Evolutionary conservation across 1,140 invertebrate species (phyloP), one percentile per base, ranked within the genome.

Genomic region (Schlechtendalia chinensis): DNA sequence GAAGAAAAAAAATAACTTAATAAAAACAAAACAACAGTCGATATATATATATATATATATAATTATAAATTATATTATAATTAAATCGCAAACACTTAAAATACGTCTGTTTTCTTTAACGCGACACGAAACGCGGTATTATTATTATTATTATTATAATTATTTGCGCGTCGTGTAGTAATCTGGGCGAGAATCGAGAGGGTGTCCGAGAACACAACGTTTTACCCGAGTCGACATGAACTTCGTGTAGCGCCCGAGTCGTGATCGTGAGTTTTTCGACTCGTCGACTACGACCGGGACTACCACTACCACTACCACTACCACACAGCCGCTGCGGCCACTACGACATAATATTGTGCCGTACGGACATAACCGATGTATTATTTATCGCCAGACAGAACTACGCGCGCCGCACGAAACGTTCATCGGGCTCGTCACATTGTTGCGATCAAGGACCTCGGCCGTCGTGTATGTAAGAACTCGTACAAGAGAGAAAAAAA

Each of bases 231-330:
- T 24, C 75, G 75, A 79, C 75, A 79, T 79, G 75, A 79, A 79
- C 75, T 79, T 79, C 75, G 75, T 63, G 75, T 77, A 56, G n/a
- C 6, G 32, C 19, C 75, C 8, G 22, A 79, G 75, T 79, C 75
- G 75, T 79, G 75, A 79, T 79, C 75, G 75, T 79, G 75, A 61
- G 39, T 61, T 79, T 79, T 79, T 79, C 75, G 75, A 79, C 75
- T 79, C 75, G 24, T 79, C 63, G 61, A 39, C 61, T 65, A 67
- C n/a, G 8, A 63, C 17, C n/a, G n/a, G n/a, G n/a, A 29, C 27
- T 14, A 39, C 32, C 8, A 39, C 8, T 39, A 39, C 32, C 8
- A 39, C 32, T 39, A 39, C 32, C 8, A 39, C 32, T 39, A 39
- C 32, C 32, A 39, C 32, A n/a, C n/a, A n/a, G n/a, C n/a, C n/a